Evolutionary conservation across 2,888 invertebrate species (phyloP), one percentile per base, ranked within the genome.

Genomic region (Lycophotia porphyrea): DNA sequence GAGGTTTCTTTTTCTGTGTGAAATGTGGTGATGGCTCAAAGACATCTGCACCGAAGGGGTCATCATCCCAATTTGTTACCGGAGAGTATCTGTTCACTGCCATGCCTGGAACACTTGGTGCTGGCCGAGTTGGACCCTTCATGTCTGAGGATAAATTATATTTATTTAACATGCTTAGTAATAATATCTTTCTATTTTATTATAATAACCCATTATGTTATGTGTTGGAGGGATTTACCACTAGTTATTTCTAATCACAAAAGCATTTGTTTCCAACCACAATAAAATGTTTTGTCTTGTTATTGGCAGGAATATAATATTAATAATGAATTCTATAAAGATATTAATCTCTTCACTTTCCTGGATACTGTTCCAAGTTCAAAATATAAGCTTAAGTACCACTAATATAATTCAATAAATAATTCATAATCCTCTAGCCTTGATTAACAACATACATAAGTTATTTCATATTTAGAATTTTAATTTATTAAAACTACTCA

Each of bases 1-100:
- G 98, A 49, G 98, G 97, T 91, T 97, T 97, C 90, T 97, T 98
- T 92, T 97, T 98, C 82, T 97, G 97, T 36, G 91, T 88, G 34
- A 82, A 88, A 82, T 95, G 91, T 67, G 95, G 95, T 58, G 91
- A 93, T 49, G 96, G 95, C 76, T 96, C 96, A 90, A 97, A 96
- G 1, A 96, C 92, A 91, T 97, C 96, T 58, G 95, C 92, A 78
- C 94, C 95, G 90, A 96, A 96, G 2, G 96, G 96, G 87, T 96
- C 96, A 92, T 94, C 94, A 87, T 95, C 94, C 96, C 96, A 96
- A 85, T 95, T 95, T 5, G 97, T 97, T 42, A 97, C 97, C 67
- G 97, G 96, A 21, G 97, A 97, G 86, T 96, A 95, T 68, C 94
- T 92, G 87, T 94, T 93, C 4, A 94, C 93, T 49, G 87, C 88